Conservation (phyloP, 1,140 invertebrate genomes). For the Dinothrombium tinctorium region DNA sequence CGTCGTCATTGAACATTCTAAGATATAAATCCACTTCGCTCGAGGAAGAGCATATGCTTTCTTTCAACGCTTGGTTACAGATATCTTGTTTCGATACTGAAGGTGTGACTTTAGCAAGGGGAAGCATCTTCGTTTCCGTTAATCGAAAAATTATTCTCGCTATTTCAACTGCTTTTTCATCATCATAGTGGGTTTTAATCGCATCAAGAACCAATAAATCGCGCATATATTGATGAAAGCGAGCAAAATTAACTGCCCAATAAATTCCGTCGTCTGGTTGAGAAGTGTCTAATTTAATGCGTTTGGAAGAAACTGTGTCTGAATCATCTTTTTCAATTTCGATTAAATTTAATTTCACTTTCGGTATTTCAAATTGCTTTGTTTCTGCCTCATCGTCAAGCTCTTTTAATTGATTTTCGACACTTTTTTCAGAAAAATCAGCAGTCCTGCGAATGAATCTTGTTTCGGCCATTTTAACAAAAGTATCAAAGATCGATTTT, state of each 20-base stretch:
- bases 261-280: conserved; percentile 23
- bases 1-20: conserved; percentile 44
- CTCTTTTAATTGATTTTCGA: background rate
- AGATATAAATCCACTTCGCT: conserved; percentile 56
- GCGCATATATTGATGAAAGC: conserved; percentile 46
- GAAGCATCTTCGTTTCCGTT: conserved; percentile 45
- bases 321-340: no score
- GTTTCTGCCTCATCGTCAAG: background rate
- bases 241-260: conserved; percentile 54
- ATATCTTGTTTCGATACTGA: conserved; percentile 47
- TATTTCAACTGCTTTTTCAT: conserved; percentile 42
- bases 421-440: background rate
- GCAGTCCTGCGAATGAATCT: conserved; percentile 19
- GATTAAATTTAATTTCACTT: background rate
- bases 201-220: conserved; percentile 14
- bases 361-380: background rate
- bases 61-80: conserved; percentile 29
- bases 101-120: conserved; percentile 42
- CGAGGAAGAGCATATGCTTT: conserved; percentile 25
- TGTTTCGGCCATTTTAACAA: conserved; percentile 17
- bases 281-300: no score
- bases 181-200: conserved; percentile 29
- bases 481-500: conserved; percentile 17
- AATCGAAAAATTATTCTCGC: conserved; percentile 41
- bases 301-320: no score